Base-by-base conservation (phyloP, 2,797 vertebrate genomes). In the Melanogrammus aeglefinus region DNA sequence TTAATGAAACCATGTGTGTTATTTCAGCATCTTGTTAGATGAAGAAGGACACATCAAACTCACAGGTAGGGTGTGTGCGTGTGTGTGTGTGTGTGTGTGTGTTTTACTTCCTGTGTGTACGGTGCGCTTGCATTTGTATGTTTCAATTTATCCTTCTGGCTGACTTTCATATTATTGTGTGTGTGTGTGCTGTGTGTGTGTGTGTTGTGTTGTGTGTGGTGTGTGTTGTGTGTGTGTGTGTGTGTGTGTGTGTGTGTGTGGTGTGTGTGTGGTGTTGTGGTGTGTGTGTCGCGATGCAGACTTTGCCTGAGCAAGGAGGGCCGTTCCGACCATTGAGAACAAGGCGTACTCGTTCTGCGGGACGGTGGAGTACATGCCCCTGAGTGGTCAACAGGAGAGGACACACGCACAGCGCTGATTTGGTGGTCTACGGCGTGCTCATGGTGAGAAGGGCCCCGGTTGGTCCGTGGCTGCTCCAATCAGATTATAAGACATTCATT, bases 321-420 rank as follows among this genome's bases (percentile, higher is more conserved):
- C 97, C 12, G 96, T 98, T n/a, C n/a, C 81, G 97, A 98, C 89
- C 96, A 98, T 6, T n/a, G 96, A 98, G 90, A 98, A 98, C 91
- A 99, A 99, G 88, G 97, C 97, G 6, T 99, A 98, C 90, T 98
- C 97, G n/a, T 99, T 99, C 92, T 99, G 97, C 85, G 97, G 97
- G 83, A 99, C 97, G 39, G 97, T 99, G 90, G 97, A 99, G 93
- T 99, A 98, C 85, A 99, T 99, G 97, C 97, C 57, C 97, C 97
- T 0, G 97, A 99, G 97, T 99, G 78, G 97, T 99, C 82, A 99
- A 99, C 88, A 90, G 97, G 76, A 92, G 97, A 78, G 97, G 97
- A 73, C 97, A 99, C 91, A 97, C 96, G 0, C 97, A 98, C 88
- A 98, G 97, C 84, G 97, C 97, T 4, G 97, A 99, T 91, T n/a